Base-by-base conservation (phyloP, 30 jellyfish, hydroid and myxozoan species). In the Turritopsis rubra region DNA sequence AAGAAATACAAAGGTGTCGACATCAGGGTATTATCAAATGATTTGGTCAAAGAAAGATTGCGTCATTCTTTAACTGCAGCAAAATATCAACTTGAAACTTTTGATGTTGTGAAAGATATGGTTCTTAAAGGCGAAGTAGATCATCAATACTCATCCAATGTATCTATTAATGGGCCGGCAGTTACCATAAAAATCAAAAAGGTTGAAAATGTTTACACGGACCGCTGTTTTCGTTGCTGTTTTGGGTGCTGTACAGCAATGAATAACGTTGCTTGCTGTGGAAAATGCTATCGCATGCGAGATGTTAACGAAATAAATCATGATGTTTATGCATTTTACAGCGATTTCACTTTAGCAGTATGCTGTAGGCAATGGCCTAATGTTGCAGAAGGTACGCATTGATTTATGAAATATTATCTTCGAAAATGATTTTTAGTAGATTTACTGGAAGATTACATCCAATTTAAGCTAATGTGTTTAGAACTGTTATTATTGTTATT, bases 331-430 rank as follows among this genome's bases (percentile, higher is more conserved):
- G 28, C 77, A 7, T 68, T 68, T 27, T 68, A 68, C 77, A 68
- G 77, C 21, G 77, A 68, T 68, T 68, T 68, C 21, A 68, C 77
- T 19, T 68, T 68, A 68, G 28, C 77, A 68, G 0, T 68, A 68
- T 27, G 31, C 9, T 68, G 77, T 19, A 68, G 30, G 19, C 31
- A 68, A 1, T 68, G 77, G 77, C 77, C 77, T 8, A 27, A n/a
- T 68, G 77, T n/a, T 7, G 77, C 77, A n/a, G 77, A 23, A 68
- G 77, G 77, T 68, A 68, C 8, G 28, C 28, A n/a, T 0, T 68
- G 9, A 7, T 8, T 41, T 41, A 3, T 41, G 13, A 41, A n/a
- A n/a, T n/a, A n/a, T n/a, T n/a, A n/a, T n/a, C n/a, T n/a, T n/a
- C n/a, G n/a, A n/a, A n/a, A n/a, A n/a, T n/a, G n/a, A n/a, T n/a